Percentiles rank a stretch among this genome's conserved stretches.
These are phyloP conservation scores for Argyresthia albistria DNA, from an alignment of 2,888 invertebrate species.

Conservation along the genomic window DNA sequence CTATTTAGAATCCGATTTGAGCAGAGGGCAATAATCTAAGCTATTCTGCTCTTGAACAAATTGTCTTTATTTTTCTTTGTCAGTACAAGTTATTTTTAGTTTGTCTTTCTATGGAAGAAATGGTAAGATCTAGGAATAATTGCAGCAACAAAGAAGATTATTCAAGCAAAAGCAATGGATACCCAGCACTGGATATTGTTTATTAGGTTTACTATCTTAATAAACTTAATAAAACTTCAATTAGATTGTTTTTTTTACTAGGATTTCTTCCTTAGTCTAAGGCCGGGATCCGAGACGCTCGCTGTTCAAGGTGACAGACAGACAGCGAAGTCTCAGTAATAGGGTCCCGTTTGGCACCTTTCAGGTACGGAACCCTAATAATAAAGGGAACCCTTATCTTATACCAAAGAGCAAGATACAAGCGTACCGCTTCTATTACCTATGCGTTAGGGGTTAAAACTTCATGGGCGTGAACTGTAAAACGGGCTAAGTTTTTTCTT, in stretches of 20 bases:
- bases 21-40: background rate
- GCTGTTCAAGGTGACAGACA: no score
- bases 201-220: slow-evolving; percentile 33
- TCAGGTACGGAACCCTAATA: no score
- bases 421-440: no score
- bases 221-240: slow-evolving; percentile 27
- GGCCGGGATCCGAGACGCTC: no score
- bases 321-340: no score
- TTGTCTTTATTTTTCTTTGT: background rate
- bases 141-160: slow-evolving; percentile 22
- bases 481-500: background rate
- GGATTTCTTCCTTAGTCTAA: no score
- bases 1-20: background rate
- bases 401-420: no score
- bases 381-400: no score
- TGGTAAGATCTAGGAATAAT: no score
- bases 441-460: no score
- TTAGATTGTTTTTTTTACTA: background rate
- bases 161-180: slow-evolving; percentile 17
- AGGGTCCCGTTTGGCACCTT: no score
- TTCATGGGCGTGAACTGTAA: no score
- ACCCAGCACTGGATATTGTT: slow-evolving; percentile 27
- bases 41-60: background rate
- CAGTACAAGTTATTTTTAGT: background rate
- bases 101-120: background rate